Evolutionary conservation across 2,113 vertebrate species (phyloP).

Genomic region (Numida meleagris): DNA sequence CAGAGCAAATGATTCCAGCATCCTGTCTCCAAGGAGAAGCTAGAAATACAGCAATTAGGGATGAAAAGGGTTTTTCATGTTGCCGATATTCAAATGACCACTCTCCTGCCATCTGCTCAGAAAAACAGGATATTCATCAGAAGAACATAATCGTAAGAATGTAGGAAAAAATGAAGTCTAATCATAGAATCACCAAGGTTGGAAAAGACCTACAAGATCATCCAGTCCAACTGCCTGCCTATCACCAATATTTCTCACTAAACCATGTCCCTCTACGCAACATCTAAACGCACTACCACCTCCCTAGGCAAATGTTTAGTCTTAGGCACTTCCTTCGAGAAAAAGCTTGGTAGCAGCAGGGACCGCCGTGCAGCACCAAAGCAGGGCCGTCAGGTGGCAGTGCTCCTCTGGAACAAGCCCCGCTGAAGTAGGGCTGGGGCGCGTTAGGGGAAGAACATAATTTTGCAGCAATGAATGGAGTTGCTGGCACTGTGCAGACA

Average conservation of each 20-base stretch:
- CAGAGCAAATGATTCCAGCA: neutral
- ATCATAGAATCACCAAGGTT: no score
- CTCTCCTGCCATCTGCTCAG: neutral
- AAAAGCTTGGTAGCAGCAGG: neutral
- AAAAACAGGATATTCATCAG: neutral
- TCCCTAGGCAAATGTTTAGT: no score
- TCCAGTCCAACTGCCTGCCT: no score
- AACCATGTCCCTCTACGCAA: no score
- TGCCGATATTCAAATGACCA: neutral
- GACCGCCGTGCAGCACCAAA: neutral
- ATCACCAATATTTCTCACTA: no score
- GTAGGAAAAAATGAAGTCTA: neutral
- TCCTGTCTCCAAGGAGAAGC: neutral
- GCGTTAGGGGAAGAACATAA: neutral
- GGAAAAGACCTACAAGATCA: no score
- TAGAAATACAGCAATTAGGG: neutral
- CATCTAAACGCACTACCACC: no score
- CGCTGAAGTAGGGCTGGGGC: neutral
- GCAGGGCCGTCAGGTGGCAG: constrained; percentile 39
- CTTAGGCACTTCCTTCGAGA: neutral
- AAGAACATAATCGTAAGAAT: neutral
- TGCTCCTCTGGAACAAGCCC: neutral
- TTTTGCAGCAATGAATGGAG: neutral
- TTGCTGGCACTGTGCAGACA: neutral
- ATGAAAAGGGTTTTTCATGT: neutral